A percentile compares a stretch with the other conserved stretches of the same genome.
These are phyloP conservation scores for Diphyllodes magnificus DNA, from an alignment of 2,113 vertebrate genomes.

Conservation along the genomic window DNA sequence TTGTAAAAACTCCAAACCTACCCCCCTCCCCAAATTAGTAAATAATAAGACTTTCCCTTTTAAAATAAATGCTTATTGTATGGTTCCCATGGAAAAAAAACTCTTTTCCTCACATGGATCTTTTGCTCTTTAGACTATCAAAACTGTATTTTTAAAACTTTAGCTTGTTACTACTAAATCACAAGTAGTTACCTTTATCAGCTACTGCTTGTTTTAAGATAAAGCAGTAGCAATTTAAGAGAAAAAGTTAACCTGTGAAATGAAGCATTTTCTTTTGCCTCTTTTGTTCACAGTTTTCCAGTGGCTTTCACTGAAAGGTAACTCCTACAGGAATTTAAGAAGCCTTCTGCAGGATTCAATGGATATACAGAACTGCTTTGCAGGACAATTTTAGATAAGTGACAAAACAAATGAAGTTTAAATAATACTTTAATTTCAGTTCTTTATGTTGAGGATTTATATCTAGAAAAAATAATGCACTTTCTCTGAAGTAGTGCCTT, in stretches of 20 bases:
- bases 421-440: not conserved
- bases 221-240: not conserved
- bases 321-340: not conserved
- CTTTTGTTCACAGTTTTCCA: not conserved
- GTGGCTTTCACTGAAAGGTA: not conserved
- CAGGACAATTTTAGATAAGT: not conserved
- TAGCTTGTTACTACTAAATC: not conserved
- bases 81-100: not conserved
- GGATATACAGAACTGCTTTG: not conserved
- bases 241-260: not conserved
- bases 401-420: not conserved
- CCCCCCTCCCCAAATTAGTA: constrained; percentile 24
- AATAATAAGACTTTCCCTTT: not conserved
- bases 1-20: not conserved
- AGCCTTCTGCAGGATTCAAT: not conserved
- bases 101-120: not conserved
- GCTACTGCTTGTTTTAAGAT: not conserved
- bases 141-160: constrained; percentile 1
- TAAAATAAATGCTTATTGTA: not conserved
- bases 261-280: constrained; percentile 8
- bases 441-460: not conserved
- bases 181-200: not conserved
- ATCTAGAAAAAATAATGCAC: not conserved
- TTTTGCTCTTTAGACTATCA: not conserved
- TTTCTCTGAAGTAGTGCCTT: not conserved